Conservation (phyloP, 2,888 invertebrate genomes). For the Heterodera filipjevi region DNA sequence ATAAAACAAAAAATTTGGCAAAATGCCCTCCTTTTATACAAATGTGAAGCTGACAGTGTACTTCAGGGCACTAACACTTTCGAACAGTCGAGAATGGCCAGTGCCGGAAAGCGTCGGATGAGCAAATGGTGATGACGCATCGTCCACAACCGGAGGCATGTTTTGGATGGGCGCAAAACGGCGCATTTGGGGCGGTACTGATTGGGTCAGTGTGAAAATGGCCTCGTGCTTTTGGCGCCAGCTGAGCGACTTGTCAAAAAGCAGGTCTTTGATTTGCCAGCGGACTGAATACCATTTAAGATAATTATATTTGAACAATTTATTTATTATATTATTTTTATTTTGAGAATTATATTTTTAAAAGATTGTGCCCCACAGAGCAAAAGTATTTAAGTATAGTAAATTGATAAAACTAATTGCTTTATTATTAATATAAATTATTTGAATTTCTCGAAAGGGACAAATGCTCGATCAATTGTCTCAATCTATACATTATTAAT, state of each 20-base stretch:
- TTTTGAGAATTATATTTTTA: no score
- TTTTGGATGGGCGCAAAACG: conserved; percentile 5
- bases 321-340: no score
- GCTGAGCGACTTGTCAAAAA: conserved; percentile 36
- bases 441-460: no score
- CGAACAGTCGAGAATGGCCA: conserved; percentile 39
- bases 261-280: conserved; percentile 44
- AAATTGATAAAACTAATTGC: no score
- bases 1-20: not conserved
- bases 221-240: conserved; percentile 37
- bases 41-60: conserved; percentile 41
- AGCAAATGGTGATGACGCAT: not conserved
- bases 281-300: not conserved
- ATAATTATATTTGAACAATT: no score
- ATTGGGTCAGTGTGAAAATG: conserved; percentile 34
- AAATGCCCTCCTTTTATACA: conserved; percentile 20
- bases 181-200: not conserved
- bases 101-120: conserved; percentile 12
- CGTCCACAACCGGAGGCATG: not conserved
- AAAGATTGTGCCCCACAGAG: no score
- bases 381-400: no score
- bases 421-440: no score
- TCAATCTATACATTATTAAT: not conserved
- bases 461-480: no score
- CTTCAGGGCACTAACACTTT: conserved; percentile 35